Conservation (phyloP, 2,113 vertebrate species). For the Triplophysa rosa region DNA sequence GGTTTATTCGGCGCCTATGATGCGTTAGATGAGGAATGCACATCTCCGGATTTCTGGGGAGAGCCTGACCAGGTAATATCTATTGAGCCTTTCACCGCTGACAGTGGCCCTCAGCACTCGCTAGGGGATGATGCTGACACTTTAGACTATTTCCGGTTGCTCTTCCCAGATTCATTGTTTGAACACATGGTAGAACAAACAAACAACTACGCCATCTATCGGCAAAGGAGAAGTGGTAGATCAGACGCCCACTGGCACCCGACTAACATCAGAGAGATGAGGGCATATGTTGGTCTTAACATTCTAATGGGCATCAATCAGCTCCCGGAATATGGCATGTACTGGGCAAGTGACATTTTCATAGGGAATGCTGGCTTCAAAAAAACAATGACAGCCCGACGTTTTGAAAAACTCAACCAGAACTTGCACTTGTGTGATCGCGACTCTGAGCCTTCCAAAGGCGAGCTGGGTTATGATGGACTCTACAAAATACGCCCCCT, state of each 20-base stretch:
- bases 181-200: conserved; percentile 86
- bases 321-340: conserved; percentile 80
- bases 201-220: conserved; percentile 84
- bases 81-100: conserved; percentile 75
- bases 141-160: conserved; percentile 83
- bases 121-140: conserved; percentile 81
- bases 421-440: conserved; percentile 79
- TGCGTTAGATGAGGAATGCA: conserved; percentile 72
- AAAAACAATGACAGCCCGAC: conserved; percentile 79
- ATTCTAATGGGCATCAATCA: conserved; percentile 83
- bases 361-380: conserved; percentile 81
- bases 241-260: conserved; percentile 81
- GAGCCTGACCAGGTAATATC: conserved; percentile 79
- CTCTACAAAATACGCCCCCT: conserved; percentile 79
- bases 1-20: conserved; percentile 73
- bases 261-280: conserved; percentile 78
- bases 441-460: conserved; percentile 70
- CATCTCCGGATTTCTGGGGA: conserved; percentile 78
- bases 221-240: conserved; percentile 78
- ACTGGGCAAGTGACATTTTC: conserved; percentile 82
- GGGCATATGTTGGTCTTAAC: conserved; percentile 77
- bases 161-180: conserved; percentile 83
- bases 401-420: conserved; percentile 80
- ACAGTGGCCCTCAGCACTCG: conserved; percentile 78
- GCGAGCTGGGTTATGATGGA: conserved; percentile 76